Conservation (phyloP, 2,113 vertebrate species). For the Triplophysa tibetana region DNA sequence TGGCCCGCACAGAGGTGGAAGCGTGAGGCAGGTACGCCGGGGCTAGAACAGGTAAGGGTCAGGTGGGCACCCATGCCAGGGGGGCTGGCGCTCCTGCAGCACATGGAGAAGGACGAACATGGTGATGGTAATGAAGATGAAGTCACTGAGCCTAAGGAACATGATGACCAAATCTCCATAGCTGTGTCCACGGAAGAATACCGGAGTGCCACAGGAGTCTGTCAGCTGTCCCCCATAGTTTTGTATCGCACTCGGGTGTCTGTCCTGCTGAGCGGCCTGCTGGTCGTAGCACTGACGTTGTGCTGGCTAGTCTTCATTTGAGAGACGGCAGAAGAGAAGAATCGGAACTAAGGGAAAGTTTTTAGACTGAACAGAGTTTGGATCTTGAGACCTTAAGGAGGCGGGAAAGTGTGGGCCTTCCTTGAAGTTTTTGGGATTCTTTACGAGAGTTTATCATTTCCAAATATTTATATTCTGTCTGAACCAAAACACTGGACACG, state of each 20-base stretch:
- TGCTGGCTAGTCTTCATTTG: conserved; percentile 90
- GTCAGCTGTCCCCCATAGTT: conserved; percentile 75
- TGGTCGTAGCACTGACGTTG: conserved; percentile 82
- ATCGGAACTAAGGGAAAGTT: background rate
- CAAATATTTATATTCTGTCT: background rate
- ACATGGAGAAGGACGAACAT: conserved; percentile 48
- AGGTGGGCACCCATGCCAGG: conserved; percentile 72
- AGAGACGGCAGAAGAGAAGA: conserved; percentile 12
- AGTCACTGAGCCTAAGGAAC: conserved; percentile 67
- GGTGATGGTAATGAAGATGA: conserved; percentile 53
- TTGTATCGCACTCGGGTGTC: conserved; percentile 77
- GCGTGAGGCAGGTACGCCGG: conserved; percentile 79
- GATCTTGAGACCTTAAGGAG: background rate
- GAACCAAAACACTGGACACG: background rate
- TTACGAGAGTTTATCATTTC: background rate
- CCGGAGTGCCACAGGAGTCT: conserved; percentile 72
- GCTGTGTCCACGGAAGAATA: conserved; percentile 78
- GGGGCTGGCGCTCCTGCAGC: conserved; percentile 56
- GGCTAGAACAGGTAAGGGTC: conserved; percentile 82
- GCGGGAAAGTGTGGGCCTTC: background rate
- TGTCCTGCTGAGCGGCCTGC: conserved; percentile 84
- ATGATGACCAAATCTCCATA: conserved; percentile 80
- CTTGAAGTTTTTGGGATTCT: too few relatives aligned
- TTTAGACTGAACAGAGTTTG: background rate
- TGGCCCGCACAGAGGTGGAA: conserved; percentile 83